These are phyloP conservation scores for Drosophila tropicalis DNA, from an alignment of 1,140 invertebrate species.

Conservation along the genomic window DNA sequence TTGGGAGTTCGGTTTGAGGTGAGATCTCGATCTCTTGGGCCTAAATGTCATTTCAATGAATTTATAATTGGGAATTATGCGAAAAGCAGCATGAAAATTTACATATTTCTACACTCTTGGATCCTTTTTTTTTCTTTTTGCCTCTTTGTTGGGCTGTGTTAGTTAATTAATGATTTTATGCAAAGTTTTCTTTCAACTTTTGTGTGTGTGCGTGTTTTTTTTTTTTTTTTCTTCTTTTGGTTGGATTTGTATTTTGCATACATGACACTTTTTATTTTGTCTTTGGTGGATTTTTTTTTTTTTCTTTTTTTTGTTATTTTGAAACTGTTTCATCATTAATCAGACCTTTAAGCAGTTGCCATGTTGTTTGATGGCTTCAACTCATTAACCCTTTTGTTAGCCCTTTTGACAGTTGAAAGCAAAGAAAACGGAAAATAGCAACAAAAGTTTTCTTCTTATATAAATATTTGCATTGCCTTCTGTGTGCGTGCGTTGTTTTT, in stretches of 20 bases:
- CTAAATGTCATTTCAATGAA: constrained; percentile 83
- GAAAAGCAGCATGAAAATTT: constrained; percentile 48
- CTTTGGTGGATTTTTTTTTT: constrained; percentile 18
- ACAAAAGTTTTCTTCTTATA: constrained; percentile 69
- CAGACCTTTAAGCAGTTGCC: constrained; percentile 67
- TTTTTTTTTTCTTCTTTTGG: constrained; percentile 1
- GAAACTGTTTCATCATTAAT: constrained; percentile 67
- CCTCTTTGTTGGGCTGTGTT: neutral
- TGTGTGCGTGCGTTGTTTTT: neutral
- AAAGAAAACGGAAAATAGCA: constrained; percentile 39
- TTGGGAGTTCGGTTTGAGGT: constrained; percentile 42
- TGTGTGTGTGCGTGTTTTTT: constrained; percentile 20
- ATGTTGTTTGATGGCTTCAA: constrained; percentile 49
- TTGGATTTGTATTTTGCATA: constrained; percentile 56
- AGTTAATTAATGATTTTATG: constrained; percentile 79
- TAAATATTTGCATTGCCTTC: constrained; percentile 79
- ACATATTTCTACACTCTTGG: constrained; percentile 58
- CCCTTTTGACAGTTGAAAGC: constrained; percentile 43
- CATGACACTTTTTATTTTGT: constrained; percentile 41
- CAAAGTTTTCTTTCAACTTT: constrained; percentile 43
- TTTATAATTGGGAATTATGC: constrained; percentile 81
- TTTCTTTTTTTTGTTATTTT: constrained; percentile 19
- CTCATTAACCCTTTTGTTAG: constrained; percentile 82
- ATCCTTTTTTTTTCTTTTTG: constrained; percentile 39
- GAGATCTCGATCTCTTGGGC: constrained; percentile 48